Percentiles rank a stretch among this genome's conserved stretches.
Conservation (phyloP, 2,113 vertebrate genomes). For the Grantiella picta region DNA sequence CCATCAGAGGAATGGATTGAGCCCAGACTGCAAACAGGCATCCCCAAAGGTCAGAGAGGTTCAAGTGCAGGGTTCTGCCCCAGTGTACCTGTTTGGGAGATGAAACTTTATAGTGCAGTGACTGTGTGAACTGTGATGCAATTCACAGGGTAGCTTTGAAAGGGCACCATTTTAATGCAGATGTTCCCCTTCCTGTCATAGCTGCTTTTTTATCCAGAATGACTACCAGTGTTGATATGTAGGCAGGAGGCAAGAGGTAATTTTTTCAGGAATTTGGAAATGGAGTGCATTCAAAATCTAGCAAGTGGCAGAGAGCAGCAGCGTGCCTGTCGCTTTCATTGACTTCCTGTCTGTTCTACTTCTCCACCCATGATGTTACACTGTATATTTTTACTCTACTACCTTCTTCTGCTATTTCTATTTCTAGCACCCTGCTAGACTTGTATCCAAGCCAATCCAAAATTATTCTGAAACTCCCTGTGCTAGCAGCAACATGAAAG, state of each 20-base stretch:
- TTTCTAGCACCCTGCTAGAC: constrained; percentile 54
- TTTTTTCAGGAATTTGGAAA: not conserved
- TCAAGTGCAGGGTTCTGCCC: not conserved
- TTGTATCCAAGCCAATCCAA: constrained; percentile 52
- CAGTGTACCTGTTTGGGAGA: not conserved
- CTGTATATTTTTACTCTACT: constrained; percentile 34
- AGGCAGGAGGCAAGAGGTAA: not conserved
- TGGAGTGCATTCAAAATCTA: not conserved
- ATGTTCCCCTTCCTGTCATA: not conserved
- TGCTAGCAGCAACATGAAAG: constrained; percentile 42
- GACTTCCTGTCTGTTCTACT: constrained; percentile 9
- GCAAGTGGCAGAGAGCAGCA: not conserved
- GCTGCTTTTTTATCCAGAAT: not conserved
- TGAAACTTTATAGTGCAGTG: not conserved
- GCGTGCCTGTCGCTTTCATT: not conserved
- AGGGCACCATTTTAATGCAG: not conserved
- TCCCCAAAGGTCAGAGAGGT: not conserved
- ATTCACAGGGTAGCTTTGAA: not conserved
- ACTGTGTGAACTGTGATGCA: not conserved
- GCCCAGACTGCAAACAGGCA: not conserved
- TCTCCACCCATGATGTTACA: not conserved
- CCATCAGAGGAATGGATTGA: not conserved
- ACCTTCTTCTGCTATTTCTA: constrained; percentile 66
- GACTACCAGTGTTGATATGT: rapidly evolving
- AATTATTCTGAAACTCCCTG: constrained; percentile 45